These are phyloP conservation scores for Chalcis sispes DNA, from an alignment of 2,888 invertebrate genomes.

Conservation along the genomic window DNA sequence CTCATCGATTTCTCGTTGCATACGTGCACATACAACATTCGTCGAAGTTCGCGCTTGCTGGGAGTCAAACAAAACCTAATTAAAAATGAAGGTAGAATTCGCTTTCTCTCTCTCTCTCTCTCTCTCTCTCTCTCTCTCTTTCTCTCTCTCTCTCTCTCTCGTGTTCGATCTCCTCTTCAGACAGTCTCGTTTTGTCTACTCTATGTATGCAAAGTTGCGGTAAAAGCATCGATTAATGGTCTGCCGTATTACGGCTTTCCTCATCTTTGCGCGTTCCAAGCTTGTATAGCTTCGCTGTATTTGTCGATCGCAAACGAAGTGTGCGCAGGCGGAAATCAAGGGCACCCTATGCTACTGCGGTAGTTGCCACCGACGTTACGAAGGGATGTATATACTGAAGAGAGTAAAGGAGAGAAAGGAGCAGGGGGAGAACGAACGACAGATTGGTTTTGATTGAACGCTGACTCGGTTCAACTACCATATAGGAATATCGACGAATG, in stretches of 20 bases:
- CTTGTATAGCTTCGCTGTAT: slow-evolving; percentile 20
- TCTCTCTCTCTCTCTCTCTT: no score
- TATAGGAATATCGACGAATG: slow-evolving; percentile 14
- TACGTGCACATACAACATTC: neutral
- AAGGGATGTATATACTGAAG: neutral
- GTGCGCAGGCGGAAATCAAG: slow-evolving; percentile 33
- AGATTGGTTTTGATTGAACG: slow-evolving; percentile 59
- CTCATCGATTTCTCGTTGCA: neutral
- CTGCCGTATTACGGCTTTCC: no score
- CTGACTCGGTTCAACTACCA: slow-evolving; percentile 52
- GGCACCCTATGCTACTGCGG: slow-evolving; percentile 1
- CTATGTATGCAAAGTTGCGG: no score
- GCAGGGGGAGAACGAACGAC: slow-evolving; percentile 3
- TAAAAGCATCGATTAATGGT: no score
- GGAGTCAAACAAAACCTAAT: slow-evolving; percentile 15
- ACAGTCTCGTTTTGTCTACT: no score
- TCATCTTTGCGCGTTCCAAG: no score
- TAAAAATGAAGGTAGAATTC: slow-evolving; percentile 26
- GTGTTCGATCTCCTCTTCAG: no score
- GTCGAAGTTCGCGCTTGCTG: neutral
- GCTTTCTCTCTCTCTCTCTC: no score
- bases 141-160: no score
- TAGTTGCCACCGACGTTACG: neutral
- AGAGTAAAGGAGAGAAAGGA: neutral
- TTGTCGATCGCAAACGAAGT: slow-evolving; percentile 38